Percentiles rank a stretch among this genome's conserved stretches.
These are phyloP conservation scores for Pachypanchax playfairii DNA, from an alignment of 2,113 vertebrate species.

Conservation along the genomic window DNA sequence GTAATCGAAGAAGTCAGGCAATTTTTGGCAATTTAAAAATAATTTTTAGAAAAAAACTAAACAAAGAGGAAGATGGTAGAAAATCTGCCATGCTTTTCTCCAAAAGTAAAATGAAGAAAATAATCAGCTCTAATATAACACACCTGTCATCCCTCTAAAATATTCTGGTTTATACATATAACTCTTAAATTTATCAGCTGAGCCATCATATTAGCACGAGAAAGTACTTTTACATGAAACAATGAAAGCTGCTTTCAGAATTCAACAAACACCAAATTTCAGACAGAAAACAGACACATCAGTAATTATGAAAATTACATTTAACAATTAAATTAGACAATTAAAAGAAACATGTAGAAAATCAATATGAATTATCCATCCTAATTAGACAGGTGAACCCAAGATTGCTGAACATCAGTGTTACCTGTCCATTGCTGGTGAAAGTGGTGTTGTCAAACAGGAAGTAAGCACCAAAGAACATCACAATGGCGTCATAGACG, in stretches of 20 bases:
- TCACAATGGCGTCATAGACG: slow-evolving; percentile 90
- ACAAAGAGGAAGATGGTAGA: slow-evolving; percentile 74
- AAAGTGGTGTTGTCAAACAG: slow-evolving; percentile 93
- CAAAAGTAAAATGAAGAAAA: slow-evolving; percentile 38
- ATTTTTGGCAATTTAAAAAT: slow-evolving; percentile 59
- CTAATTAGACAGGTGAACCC: too few relatives aligned
- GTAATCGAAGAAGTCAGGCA: slow-evolving; percentile 56
- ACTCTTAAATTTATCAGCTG: not conserved
- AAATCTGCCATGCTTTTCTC: slow-evolving; percentile 55
- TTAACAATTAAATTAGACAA: too few relatives aligned
- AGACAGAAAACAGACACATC: too few relatives aligned
- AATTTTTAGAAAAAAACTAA: slow-evolving; percentile 62
- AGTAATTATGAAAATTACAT: too few relatives aligned
- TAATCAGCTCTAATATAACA: not conserved
- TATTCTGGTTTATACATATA: not conserved
- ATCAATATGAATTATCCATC: too few relatives aligned
- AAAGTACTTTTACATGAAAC: not conserved
- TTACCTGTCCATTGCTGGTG: slow-evolving; percentile 97
- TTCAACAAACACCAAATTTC: too few relatives aligned
- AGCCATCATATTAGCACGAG: not conserved
- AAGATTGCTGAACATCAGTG: slow-evolving; percentile 6
- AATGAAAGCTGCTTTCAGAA: too few relatives aligned
- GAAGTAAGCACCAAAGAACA: slow-evolving; percentile 98
- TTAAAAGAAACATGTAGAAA: too few relatives aligned
- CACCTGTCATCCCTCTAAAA: not conserved